These are phyloP conservation scores for Habropoda laboriosa DNA, from an alignment of 1,140 invertebrate species.

Conservation along the genomic window DNA sequence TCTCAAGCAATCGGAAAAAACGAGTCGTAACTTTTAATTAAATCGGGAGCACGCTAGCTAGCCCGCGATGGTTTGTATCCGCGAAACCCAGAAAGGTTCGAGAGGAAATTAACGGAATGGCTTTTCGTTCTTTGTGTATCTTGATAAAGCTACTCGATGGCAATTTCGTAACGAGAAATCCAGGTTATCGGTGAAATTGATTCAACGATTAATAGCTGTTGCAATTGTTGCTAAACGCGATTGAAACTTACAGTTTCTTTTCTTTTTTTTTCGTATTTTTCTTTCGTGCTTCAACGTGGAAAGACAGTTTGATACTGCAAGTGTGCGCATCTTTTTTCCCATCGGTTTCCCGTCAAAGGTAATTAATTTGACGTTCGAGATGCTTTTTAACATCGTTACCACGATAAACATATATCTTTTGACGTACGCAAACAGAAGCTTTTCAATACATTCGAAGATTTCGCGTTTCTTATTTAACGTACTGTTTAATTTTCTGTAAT, in stretches of 20 bases:
- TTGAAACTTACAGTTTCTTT: not conserved
- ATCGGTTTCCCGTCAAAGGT: not conserved
- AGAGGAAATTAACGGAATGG: conserved; percentile 18
- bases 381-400: not conserved
- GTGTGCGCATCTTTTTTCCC: not conserved
- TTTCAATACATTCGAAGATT: no score
- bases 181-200: not conserved
- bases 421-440: no score
- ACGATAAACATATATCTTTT: not conserved
- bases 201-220: not conserved
- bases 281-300: no score
- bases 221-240: not conserved
- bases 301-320: not conserved
- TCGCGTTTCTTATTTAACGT: no score
- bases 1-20: conserved; percentile 4
- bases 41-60: not conserved
- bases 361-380: not conserved
- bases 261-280: no score
- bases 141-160: conserved; percentile 1
- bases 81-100: not conserved
- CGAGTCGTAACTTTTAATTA: conserved; percentile 23
- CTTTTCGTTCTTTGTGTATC: conserved; percentile 13
- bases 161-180: not conserved
- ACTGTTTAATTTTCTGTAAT: no score
- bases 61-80: not conserved